Evolutionary conservation across 2,888 invertebrate genomes (phyloP).

Genomic region (Hoplodrina blanda): DNA sequence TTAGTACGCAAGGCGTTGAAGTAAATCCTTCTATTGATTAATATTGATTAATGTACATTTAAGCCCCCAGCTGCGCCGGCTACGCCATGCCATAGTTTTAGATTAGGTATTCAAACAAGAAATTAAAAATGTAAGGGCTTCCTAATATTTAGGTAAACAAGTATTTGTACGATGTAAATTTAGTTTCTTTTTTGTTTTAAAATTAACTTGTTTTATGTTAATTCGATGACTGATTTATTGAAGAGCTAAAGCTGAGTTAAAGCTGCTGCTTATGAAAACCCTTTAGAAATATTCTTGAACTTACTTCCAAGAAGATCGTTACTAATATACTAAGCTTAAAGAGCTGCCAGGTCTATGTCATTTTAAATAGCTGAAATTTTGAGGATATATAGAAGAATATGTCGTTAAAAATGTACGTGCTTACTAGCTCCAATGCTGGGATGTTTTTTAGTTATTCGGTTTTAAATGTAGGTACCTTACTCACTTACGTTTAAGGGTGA

Average conservation of each 20-base stretch:
- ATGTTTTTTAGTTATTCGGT: too few species aligned
- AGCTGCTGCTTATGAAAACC: neutral
- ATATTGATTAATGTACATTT: conserved; percentile 31
- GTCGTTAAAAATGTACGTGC: too few species aligned
- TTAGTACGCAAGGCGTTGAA: conserved; percentile 27
- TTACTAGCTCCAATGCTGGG: too few species aligned
- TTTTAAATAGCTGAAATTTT: too few species aligned
- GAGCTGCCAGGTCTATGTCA: too few species aligned
- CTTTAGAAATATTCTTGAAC: too few species aligned
- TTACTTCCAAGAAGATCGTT: neutral
- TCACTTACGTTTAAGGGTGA: too few species aligned
- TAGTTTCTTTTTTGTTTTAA: neutral
- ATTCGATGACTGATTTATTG: conserved; percentile 22
- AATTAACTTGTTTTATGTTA: conserved; percentile 24
- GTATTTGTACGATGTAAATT: conserved; percentile 7
- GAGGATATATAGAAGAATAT: too few species aligned
- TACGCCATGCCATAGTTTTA: neutral
- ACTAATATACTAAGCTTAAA: too few species aligned
- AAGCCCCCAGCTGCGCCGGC: conserved; percentile 15
- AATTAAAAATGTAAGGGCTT: conserved; percentile 13
- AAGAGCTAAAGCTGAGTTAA: neutral
- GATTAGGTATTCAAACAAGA: conserved; percentile 31
- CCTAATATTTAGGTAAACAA: conserved; percentile 9
- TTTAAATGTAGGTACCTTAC: too few species aligned
- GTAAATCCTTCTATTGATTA: conserved; percentile 20